Evolutionary conservation across 2,888 invertebrate species (phyloP).

Genomic region (Lycophotia porphyrea): DNA sequence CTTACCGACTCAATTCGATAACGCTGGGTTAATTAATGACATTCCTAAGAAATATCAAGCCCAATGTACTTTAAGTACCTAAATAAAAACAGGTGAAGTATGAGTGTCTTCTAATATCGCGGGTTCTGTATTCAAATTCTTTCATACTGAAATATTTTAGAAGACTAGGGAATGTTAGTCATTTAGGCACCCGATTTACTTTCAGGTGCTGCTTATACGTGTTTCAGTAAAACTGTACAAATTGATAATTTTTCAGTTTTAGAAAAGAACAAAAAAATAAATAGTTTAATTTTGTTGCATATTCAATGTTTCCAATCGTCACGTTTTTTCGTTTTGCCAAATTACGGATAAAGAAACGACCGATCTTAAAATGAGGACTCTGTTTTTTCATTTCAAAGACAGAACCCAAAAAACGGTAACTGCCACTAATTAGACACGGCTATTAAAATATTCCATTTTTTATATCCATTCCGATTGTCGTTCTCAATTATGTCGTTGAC

Average conservation of each 20-base stretch:
- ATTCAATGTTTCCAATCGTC: neutral
- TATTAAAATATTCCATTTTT: conserved; percentile 67
- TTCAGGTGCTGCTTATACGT: neutral
- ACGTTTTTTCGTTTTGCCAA: neutral
- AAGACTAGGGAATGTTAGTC: neutral
- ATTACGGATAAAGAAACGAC: neutral
- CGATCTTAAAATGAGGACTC: conserved; percentile 4
- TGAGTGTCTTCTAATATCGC: neutral
- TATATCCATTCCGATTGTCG: conserved; percentile 59
- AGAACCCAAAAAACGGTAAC: conserved; percentile 63
- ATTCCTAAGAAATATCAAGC: conserved; percentile 54
- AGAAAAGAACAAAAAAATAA: rapidly evolving
- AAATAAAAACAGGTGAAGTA: conserved; percentile 36
- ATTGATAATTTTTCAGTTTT: neutral
- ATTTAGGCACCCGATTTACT: neutral
- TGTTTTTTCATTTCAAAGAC: conserved; percentile 31
- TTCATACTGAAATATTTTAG: neutral
- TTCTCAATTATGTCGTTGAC: conserved; percentile 66
- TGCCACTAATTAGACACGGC: conserved; percentile 65
- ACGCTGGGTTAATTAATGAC: conserved; percentile 55
- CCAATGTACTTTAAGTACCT: conserved; percentile 38
- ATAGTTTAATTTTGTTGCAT: neutral
- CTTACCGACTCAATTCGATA: conserved; percentile 67
- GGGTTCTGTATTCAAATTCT: conserved; percentile 24
- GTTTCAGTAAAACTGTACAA: neutral